phyloP scores from a whole-genome alignment of 2,888 invertebrate genomes.

The Amblyjoppa fuscipennis region DNA sequence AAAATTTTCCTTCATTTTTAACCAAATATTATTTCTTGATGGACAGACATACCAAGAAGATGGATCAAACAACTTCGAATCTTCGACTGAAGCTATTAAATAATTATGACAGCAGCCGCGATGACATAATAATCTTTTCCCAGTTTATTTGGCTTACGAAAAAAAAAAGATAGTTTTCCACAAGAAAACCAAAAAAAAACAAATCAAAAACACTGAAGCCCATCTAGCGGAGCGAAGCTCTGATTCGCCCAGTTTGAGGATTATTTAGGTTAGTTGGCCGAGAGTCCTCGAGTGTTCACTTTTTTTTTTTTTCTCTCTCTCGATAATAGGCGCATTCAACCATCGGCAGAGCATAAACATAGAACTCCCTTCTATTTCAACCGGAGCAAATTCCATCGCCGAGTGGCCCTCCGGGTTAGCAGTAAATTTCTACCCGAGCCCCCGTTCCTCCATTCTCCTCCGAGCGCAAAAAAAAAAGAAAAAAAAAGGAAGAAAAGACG shows the following conservation, averaged over 20 bases:
- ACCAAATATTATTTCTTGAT: no score
- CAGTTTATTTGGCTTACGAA: no score
- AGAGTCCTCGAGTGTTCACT: constrained; percentile 5
- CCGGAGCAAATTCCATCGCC: constrained; percentile 48
- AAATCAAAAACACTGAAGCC: no score
- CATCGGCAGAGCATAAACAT: constrained; percentile 7
- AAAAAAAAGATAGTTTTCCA: no score
- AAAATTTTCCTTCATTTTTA: no score
- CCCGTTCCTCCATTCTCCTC: constrained; percentile 38
- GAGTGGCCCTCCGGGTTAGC: constrained; percentile 46
- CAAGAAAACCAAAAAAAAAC: no score
- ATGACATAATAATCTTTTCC: no score
- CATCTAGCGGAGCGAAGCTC: no score
- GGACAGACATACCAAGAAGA: no score
- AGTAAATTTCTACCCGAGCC: constrained; percentile 49
- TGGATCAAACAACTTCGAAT: no score
- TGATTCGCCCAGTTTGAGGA: neutral
- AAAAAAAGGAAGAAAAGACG: constrained; percentile 29
- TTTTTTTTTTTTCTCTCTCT: neutral
- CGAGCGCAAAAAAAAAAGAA: constrained; percentile 18
- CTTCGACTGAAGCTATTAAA: no score
- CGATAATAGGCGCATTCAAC: constrained; percentile 32
- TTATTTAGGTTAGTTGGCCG: constrained; percentile 63
- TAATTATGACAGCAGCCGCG: no score
- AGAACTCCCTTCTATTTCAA: constrained; percentile 12